Evolutionary conservation across 2,888 invertebrate genomes (phyloP).

Genomic region (Stenichneumon culpator): DNA sequence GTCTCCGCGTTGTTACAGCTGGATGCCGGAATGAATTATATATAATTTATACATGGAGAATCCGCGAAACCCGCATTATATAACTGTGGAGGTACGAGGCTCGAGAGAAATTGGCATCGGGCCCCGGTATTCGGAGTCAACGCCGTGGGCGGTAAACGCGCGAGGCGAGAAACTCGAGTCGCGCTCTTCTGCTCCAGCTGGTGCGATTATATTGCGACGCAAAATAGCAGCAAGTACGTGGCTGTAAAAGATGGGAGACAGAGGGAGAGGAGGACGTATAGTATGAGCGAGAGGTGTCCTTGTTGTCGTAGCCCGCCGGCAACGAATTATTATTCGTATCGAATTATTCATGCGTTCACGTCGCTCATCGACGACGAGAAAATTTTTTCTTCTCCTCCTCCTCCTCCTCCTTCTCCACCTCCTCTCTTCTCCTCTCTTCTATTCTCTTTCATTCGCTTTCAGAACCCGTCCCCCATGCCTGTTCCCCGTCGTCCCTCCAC

Average conservation of each 20-base stretch:
- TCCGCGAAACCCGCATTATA: slow-evolving; percentile 22
- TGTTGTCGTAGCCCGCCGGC: slow-evolving; percentile 40
- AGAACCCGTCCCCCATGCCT: no score
- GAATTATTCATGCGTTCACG: slow-evolving; percentile 52
- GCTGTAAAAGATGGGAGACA: background rate
- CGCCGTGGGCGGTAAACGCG: slow-evolving; percentile 32
- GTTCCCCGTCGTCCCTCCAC: background rate
- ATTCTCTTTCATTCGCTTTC: background rate
- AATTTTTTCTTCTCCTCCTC: slow-evolving; percentile 19
- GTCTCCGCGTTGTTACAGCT: slow-evolving; percentile 63
- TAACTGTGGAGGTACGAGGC: background rate
- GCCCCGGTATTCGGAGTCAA: slow-evolving; percentile 2
- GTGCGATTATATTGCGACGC: slow-evolving; percentile 45
- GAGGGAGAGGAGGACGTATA: background rate
- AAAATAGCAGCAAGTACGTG: slow-evolving; percentile 41
- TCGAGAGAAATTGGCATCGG: slow-evolving; percentile 31
- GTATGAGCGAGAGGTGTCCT: background rate
- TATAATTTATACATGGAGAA: slow-evolving; percentile 26
- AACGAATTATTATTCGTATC: slow-evolving; percentile 52
- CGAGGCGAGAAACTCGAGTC: slow-evolving; percentile 23
- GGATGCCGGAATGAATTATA: slow-evolving; percentile 56
- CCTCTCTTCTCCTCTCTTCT: background rate
- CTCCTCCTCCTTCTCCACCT: background rate
- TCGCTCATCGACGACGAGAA: slow-evolving; percentile 27
- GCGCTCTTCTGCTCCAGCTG: slow-evolving; percentile 24